These are phyloP conservation scores for Eptesicus fuscus DNA, from an alignment of 2,113 vertebrate species.

Conservation along the genomic window DNA sequence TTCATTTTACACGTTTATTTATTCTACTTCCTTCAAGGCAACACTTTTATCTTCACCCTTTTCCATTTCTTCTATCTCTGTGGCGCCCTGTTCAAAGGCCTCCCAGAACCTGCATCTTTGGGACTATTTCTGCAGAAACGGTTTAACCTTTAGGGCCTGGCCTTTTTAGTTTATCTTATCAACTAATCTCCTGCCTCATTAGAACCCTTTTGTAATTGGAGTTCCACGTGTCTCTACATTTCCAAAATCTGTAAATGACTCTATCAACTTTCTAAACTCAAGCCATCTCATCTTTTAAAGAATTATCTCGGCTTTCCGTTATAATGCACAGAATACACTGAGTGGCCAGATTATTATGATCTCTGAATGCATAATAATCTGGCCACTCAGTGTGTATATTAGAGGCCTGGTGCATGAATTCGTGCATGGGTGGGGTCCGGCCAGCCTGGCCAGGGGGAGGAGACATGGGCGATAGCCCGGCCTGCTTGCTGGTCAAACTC, in stretches of 20 bases:
- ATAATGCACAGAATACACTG: neutral
- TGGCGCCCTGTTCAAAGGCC: neutral
- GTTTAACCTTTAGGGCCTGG: neutral
- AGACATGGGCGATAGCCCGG: too few species aligned
- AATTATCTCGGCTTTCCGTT: neutral
- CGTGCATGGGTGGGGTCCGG: too few species aligned
- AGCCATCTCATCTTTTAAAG: neutral
- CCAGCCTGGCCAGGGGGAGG: too few species aligned
- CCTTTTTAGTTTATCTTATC: conserved; percentile 38
- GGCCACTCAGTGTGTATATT: too few species aligned
- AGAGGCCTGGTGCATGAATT: too few species aligned
- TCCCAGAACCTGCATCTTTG: neutral
- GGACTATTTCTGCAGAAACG: neutral
- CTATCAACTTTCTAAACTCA: neutral
- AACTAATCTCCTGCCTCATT: neutral
- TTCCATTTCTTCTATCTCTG: neutral
- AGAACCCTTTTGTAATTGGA: neutral
- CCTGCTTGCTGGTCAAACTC: too few species aligned
- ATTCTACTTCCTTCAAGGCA: neutral
- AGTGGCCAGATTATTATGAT: too few species aligned
- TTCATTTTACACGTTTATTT: neutral
- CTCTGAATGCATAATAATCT: too few species aligned
- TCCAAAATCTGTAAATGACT: too few species aligned
- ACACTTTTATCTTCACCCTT: conserved; percentile 19
- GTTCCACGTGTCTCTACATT: too few species aligned